Evolutionary conservation across 2,113 vertebrate species (phyloP).

Genomic region (Pheucticus melanocephalus): DNA sequence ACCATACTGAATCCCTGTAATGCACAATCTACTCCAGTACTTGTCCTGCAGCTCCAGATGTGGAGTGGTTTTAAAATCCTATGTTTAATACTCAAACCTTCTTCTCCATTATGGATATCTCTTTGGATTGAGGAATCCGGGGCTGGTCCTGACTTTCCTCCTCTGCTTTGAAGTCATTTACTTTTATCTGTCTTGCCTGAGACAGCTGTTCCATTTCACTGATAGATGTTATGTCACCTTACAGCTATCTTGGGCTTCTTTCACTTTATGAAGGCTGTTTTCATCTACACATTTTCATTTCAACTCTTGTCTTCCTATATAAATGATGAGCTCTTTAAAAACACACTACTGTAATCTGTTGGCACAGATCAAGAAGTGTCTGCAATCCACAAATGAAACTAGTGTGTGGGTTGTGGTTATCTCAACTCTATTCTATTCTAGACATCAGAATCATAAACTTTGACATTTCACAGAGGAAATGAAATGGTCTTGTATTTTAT

Average conservation of each 20-base stretch:
- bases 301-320: conserved; percentile 62
- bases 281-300: conserved; percentile 69
- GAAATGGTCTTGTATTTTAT: conserved; percentile 40
- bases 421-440: conserved; percentile 34
- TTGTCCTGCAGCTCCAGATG: background rate
- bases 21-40: background rate
- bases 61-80: background rate
- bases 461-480: conserved; percentile 37
- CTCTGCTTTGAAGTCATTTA: conserved; percentile 77
- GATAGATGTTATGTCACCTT: conserved; percentile 86
- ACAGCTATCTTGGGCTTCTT: conserved; percentile 74
- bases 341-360: conserved; percentile 44
- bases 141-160: conserved; percentile 15
- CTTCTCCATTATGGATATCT: background rate
- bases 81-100: background rate
- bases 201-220: conserved; percentile 84
- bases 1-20: background rate
- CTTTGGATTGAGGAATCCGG: background rate
- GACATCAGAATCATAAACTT: conserved; percentile 50
- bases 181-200: conserved; percentile 78
- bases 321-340: conserved; percentile 69
- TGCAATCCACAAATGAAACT: conserved; percentile 20
- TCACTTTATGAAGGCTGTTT: conserved; percentile 78
- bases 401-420: conserved; percentile 41
- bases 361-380: conserved; percentile 26